Percentiles rank a stretch among this genome's conserved stretches.
Conservation (phyloP, 2,113 vertebrate genomes). For the Aleadryas rufinucha region DNA sequence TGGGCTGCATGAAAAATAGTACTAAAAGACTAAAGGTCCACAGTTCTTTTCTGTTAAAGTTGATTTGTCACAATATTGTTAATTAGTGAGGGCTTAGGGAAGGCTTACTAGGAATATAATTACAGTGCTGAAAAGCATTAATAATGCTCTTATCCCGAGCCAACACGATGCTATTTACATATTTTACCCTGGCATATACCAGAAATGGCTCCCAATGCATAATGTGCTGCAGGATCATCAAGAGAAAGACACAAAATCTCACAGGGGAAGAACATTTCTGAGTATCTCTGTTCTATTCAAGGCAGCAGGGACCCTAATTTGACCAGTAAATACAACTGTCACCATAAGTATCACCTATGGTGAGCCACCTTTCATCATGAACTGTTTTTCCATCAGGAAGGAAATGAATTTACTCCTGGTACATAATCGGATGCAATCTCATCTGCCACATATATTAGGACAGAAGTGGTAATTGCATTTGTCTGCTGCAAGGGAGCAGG, state of each 20-base stretch:
- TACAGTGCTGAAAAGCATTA: slow-evolving; percentile 65
- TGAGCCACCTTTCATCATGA: neutral
- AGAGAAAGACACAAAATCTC: slow-evolving; percentile 8
- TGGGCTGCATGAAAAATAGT: slow-evolving; percentile 49
- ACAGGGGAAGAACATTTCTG: neutral
- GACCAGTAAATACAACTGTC: neutral
- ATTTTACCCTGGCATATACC: slow-evolving; percentile 50
- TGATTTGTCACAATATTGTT: slow-evolving; percentile 68
- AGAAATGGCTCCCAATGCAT: slow-evolving; percentile 17
- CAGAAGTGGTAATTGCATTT: slow-evolving; percentile 1
- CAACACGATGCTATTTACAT: slow-evolving; percentile 48
- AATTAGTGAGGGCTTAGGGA: slow-evolving; percentile 62
- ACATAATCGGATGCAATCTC: neutral
- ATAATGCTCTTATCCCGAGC: slow-evolving; percentile 48
- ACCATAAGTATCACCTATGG: neutral
- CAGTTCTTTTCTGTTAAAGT: slow-evolving; percentile 58
- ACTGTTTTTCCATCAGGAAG: neutral
- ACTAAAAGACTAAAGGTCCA: slow-evolving; percentile 37
- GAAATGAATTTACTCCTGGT: neutral
- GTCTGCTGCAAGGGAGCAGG: neutral
- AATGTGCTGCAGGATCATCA: neutral
- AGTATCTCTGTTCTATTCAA: neutral
- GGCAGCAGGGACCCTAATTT: slow-evolving; percentile 1
- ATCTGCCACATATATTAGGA: neutral
- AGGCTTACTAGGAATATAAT: slow-evolving; percentile 73